These are phyloP conservation scores for Cerastoderma edule DNA, from an alignment of 2,888 invertebrate genomes.

Conservation along the genomic window DNA sequence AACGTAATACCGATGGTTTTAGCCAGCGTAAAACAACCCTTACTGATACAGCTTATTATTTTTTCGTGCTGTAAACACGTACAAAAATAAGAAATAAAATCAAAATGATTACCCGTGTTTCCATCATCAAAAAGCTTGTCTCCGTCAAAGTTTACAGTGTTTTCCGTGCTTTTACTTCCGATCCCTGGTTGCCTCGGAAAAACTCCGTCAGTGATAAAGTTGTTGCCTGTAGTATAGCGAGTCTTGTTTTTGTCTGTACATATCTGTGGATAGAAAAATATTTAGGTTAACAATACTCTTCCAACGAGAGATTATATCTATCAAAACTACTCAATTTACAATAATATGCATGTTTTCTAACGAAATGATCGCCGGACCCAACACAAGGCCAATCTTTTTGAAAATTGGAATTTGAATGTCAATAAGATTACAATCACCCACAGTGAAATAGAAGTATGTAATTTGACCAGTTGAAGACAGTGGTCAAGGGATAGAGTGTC, in stretches of 20 bases:
- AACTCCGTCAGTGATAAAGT: conserved; percentile 23
- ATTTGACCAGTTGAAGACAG: too few species aligned
- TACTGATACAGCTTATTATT: neutral
- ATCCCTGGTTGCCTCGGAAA: conserved; percentile 16
- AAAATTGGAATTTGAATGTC: too few species aligned
- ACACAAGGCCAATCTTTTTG: too few species aligned
- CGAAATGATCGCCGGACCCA: too few species aligned
- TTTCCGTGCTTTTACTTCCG: conserved; percentile 22
- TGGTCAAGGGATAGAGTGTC: too few species aligned
- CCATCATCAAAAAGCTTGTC: conserved; percentile 33
- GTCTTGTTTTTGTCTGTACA: conserved; percentile 9
- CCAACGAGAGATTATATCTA: too few species aligned
- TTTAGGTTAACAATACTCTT: neutral
- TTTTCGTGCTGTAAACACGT: neutral
- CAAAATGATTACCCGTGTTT: conserved; percentile 16
- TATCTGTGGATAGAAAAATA: neutral
- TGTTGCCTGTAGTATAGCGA: neutral
- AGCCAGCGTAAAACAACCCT: neutral
- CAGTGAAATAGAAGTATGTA: too few species aligned
- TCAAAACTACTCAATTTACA: too few species aligned
- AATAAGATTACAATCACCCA: too few species aligned
- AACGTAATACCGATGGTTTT: too few species aligned
- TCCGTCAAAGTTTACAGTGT: conserved; percentile 36
- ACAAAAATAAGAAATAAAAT: neutral
- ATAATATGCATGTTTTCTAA: too few species aligned